phyloP scores from a whole-genome alignment of 1,140 invertebrate genomes.

The Kradibia gibbosae region DNA sequence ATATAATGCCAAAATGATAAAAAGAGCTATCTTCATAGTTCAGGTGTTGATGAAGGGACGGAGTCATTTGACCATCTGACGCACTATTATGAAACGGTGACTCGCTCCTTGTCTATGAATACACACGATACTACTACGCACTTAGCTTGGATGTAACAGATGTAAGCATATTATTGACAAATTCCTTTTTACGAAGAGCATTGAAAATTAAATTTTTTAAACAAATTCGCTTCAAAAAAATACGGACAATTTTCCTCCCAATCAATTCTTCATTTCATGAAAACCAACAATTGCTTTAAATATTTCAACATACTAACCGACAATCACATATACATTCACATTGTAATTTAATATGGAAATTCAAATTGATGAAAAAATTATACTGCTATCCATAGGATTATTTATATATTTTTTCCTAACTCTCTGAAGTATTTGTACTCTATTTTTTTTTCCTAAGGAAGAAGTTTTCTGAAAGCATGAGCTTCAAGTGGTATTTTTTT shows the following conservation, averaged over 20 bases:
- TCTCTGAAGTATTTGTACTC: background rate
- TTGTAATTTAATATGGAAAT: no score
- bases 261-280: no score
- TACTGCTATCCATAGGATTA: background rate
- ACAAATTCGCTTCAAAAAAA: no score
- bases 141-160: no score
- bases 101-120: background rate
- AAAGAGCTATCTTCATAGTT: background rate
- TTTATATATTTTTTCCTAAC: background rate
- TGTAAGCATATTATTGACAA: no score
- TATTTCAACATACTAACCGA: no score
- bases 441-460: background rate
- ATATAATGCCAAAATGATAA: background rate
- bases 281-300: no score
- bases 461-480: background rate
- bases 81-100: background rate
- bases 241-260: no score
- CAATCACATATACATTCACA: no score
- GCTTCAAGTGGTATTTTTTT: background rate
- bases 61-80: background rate
- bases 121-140: no score
- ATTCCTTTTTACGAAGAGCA: no score
- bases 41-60: background rate
- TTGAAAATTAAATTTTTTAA: no score
- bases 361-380: background rate